These are phyloP conservation scores for Scylla paramamosain DNA, from an alignment of 1,140 invertebrate genomes.

Conservation along the genomic window DNA sequence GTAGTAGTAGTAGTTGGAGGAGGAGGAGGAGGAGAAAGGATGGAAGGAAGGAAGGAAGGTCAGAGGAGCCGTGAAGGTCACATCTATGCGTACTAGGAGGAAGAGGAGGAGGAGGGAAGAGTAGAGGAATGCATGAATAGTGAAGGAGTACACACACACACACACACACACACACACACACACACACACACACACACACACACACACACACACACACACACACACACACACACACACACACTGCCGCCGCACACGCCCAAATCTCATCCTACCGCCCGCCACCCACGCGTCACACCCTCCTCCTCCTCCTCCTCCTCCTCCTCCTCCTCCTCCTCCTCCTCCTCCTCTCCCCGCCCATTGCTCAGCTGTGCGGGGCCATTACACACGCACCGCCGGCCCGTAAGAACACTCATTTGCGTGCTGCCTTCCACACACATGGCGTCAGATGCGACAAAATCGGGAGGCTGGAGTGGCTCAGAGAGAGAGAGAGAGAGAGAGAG, in stretches of 20 bases:
- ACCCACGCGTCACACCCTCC: no score
- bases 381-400: no score
- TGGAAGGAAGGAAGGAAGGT: neutral
- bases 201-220: no score
- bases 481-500: no score
- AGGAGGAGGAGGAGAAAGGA: neutral
- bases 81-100: neutral
- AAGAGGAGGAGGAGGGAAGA: neutral
- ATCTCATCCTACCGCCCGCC: neutral
- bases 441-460: neutral
- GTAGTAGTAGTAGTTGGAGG: no score
- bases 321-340: conserved; percentile 7
- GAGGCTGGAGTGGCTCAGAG: neutral
- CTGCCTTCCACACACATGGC: neutral
- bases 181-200: no score
- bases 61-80: neutral
- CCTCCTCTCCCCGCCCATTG: neutral
- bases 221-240: no score
- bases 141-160: neutral
- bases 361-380: no score
- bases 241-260: no score
- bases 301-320: neutral
- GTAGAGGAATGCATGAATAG: no score
- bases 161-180: conserved; percentile 3
- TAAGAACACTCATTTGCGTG: no score